phyloP scores from a whole-genome alignment of 2,113 vertebrate species.

The Scophthalmus maximus region DNA sequence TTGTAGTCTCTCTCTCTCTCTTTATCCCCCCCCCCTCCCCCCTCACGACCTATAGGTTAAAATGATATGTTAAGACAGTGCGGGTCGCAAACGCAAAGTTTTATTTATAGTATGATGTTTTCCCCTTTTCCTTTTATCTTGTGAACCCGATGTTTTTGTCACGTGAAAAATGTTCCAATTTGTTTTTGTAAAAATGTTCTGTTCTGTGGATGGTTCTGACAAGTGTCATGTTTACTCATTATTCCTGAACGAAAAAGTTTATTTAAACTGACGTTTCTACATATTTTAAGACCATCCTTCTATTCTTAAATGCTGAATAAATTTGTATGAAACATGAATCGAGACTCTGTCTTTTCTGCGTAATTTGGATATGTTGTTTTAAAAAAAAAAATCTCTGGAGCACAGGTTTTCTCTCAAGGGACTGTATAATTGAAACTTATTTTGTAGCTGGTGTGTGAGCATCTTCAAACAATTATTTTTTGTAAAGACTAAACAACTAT shows the following conservation, averaged over 20 bases:
- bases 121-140: conserved; percentile 78
- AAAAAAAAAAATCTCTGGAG: not conserved
- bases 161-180: conserved; percentile 67
- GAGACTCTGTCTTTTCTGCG: conserved; percentile 64
- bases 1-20: conserved; percentile 73
- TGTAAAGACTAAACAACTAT: not conserved
- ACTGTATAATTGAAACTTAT: not conserved
- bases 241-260: conserved; percentile 80
- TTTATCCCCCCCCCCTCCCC: conserved; percentile 58
- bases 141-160: conserved; percentile 86
- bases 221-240: conserved; percentile 85
- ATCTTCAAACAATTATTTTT: not conserved
- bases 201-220: conserved; percentile 89
- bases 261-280: conserved; percentile 87
- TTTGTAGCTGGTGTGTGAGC: not conserved
- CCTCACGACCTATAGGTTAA: conserved; percentile 73
- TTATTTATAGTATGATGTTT: conserved; percentile 93
- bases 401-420: not conserved
- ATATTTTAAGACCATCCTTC: conserved; percentile 86
- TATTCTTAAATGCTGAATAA: conserved; percentile 89
- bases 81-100: conserved; percentile 89
- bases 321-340: conserved; percentile 83
- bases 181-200: conserved; percentile 76
- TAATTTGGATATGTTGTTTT: not conserved
- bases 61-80: conserved; percentile 84